Percentiles rank a stretch among this genome's conserved stretches.
Conservation (phyloP, 2,797 vertebrate species). For the Notolepis coatsorum region DNA sequence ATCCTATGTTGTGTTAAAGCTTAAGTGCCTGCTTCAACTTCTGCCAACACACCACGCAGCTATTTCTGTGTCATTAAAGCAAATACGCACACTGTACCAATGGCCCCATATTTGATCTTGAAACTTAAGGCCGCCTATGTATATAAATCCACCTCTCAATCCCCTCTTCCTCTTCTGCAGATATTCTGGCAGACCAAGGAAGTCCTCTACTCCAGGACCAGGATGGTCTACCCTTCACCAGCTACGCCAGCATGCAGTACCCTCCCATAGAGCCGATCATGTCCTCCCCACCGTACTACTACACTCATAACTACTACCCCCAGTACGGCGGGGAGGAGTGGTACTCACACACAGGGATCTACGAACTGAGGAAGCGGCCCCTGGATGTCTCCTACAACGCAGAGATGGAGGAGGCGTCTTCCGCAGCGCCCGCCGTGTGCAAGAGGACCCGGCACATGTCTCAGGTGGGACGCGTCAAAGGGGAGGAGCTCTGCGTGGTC, state of each 20-base stretch:
- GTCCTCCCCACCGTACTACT: slow-evolving; percentile 88
- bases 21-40: slow-evolving; percentile 1
- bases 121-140: too few relatives aligned
- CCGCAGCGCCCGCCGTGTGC: slow-evolving; percentile 73
- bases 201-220: slow-evolving; percentile 88
- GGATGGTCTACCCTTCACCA: slow-evolving; percentile 86
- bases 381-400: slow-evolving; percentile 85
- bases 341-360: slow-evolving; percentile 88
- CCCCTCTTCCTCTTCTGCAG: slow-evolving; percentile 65
- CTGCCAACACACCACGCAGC: too few relatives aligned
- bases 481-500: slow-evolving; percentile 96
- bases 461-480: slow-evolving; percentile 87
- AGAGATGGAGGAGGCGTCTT: slow-evolving; percentile 81
- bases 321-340: slow-evolving; percentile 90
- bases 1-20: slow-evolving; percentile 16
- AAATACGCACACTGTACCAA: too few relatives aligned
- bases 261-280: slow-evolving; percentile 86
- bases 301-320: slow-evolving; percentile 89
- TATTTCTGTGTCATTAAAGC: too few relatives aligned
- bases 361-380: slow-evolving; percentile 89
- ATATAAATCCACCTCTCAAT: slow-evolving; percentile 28
- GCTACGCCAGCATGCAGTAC: slow-evolving; percentile 88
- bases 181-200: slow-evolving; percentile 90
- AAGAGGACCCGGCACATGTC: slow-evolving; percentile 87
- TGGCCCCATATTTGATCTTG: too few relatives aligned